phyloP scores from a whole-genome alignment of 2,797 vertebrate genomes.

The Phrynocephalus vlangalii region DNA sequence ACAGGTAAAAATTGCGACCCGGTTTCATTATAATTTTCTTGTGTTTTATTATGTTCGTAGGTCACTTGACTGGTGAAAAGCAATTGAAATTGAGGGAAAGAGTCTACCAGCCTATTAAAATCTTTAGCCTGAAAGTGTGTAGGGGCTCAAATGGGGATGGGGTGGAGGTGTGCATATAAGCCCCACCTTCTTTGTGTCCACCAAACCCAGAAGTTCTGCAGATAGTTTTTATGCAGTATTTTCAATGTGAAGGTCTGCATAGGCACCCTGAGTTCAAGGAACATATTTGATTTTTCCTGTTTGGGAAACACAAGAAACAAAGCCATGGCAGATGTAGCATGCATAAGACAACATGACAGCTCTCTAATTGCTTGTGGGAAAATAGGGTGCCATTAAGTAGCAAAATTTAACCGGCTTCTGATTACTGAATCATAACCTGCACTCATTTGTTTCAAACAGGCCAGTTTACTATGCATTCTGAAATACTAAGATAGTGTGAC shows the following conservation, averaged over 20 bases:
- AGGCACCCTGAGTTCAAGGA: not conserved
- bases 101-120: too few species aligned
- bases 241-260: too few species aligned
- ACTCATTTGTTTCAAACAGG: not conserved
- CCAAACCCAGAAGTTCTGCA: too few species aligned
- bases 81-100: not conserved
- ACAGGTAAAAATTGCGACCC: slow-evolving; percentile 16
- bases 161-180: too few species aligned
- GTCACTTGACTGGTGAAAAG: not conserved
- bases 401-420: not conserved
- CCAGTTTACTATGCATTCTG: not conserved
- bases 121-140: too few species aligned
- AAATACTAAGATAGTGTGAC: not conserved
- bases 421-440: not conserved
- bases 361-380: slow-evolving; percentile 37
- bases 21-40: not conserved
- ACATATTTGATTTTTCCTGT: not conserved
- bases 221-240: too few species aligned
- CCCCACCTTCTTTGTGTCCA: too few species aligned
- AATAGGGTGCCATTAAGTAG: not conserved
- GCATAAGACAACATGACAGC: not conserved
- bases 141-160: too few species aligned
- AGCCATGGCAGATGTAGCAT: slow-evolving; percentile 23
- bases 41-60: not conserved
- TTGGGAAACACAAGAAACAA: not conserved